These are phyloP conservation scores for Troides helena DNA, from an alignment of 2,888 invertebrate species.

Conservation along the genomic window DNA sequence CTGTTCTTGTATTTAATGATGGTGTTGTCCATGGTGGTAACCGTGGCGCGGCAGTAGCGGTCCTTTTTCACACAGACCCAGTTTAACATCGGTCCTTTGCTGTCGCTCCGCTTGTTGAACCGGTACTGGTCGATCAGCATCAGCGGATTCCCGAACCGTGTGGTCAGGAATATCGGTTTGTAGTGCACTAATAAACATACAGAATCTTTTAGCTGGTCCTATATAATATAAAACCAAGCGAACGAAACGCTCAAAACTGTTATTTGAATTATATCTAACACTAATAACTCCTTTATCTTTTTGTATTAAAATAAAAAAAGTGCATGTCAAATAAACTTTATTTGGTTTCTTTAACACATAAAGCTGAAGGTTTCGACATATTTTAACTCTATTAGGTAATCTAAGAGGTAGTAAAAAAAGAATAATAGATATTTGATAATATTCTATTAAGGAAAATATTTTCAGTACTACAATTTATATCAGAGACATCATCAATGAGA, in stretches of 20 bases:
- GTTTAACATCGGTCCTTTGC: constrained; percentile 39
- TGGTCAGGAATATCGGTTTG: constrained; percentile 41
- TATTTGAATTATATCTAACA: neutral
- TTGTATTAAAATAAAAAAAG: neutral
- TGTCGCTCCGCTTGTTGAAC: constrained; percentile 51
- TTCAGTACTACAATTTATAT: no score
- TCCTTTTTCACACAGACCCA: constrained; percentile 53
- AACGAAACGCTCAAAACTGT: neutral
- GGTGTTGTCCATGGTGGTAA: constrained; percentile 40
- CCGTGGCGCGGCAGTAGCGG: constrained; percentile 47
- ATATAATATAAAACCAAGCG: neutral
- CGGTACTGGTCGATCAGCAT: constrained; percentile 44
- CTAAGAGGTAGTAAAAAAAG: neutral
- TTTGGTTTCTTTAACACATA: neutral
- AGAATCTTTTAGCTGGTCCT: neutral
- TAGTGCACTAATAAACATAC: constrained; percentile 32
- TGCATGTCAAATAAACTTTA: neutral
- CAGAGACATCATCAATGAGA: no score
- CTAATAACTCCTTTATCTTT: neutral
- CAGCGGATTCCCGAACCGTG: constrained; percentile 49
- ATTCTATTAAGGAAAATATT: no score
- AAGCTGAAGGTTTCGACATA: neutral
- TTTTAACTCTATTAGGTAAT: neutral
- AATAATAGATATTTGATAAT: neutral
- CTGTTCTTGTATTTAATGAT: constrained; percentile 44